Conservation (phyloP, 1,140 invertebrate genomes). For the Caenorhabditis briggsae region DNA sequence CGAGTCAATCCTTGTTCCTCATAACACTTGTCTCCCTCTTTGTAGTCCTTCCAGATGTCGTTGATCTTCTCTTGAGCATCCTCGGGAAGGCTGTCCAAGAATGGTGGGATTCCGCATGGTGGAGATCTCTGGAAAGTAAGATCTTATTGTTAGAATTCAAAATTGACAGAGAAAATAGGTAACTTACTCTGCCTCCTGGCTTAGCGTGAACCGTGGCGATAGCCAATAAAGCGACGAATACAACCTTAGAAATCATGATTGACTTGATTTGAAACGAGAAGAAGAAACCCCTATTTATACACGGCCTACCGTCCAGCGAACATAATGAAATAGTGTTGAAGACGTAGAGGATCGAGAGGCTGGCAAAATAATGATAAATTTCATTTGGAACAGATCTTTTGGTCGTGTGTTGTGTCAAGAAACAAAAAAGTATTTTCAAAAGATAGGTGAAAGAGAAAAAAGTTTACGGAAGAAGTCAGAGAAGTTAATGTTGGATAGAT, state of each 20-base stretch:
- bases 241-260: constrained; percentile 32
- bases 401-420: constrained; percentile 17
- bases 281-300: constrained; percentile 7
- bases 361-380: constrained; percentile 34
- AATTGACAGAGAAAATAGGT: neutral
- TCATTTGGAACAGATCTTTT: constrained; percentile 35
- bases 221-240: neutral
- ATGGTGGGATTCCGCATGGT: constrained; percentile 57
- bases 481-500: too few relatives aligned
- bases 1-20: constrained; percentile 58
- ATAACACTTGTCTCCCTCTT: constrained; percentile 63
- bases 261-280: constrained; percentile 11
- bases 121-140: constrained; percentile 52
- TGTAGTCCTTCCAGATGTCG: constrained; percentile 62
- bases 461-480: constrained; percentile 24
- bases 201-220: constrained; percentile 14
- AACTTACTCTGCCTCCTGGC: constrained; percentile 45
- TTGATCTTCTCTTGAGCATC: constrained; percentile 59
- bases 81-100: constrained; percentile 55
- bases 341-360: neutral
- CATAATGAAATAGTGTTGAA: neutral
- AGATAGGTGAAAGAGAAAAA: neutral
- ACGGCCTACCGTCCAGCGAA: constrained; percentile 17
- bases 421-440: constrained; percentile 5
- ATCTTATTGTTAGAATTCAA: too few relatives aligned